Conservation (phyloP, 2,888 invertebrate species). For the Erebia ligea region DNA sequence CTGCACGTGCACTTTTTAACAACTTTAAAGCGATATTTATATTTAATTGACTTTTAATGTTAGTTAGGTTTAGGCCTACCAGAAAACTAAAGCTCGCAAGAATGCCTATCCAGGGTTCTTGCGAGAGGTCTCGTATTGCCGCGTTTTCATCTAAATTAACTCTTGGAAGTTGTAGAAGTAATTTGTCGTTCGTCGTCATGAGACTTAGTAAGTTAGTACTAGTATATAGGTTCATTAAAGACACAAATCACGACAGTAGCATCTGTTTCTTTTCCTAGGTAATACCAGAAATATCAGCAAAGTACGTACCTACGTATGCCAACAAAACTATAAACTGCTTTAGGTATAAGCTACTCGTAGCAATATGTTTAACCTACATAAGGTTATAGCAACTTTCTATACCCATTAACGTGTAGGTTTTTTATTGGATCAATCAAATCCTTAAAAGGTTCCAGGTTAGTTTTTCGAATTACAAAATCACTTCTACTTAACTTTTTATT, state of each 20-base stretch:
- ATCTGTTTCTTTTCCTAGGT: neutral
- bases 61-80: too few species aligned
- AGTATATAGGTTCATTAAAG: too few species aligned
- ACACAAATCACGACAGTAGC: too few species aligned
- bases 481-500: neutral
- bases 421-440: slow-evolving; percentile 16
- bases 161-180: too few species aligned
- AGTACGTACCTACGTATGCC: neutral
- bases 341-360: neutral
- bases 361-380: neutral
- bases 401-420: slow-evolving; percentile 13
- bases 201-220: too few species aligned
- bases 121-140: too few species aligned
- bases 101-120: too few species aligned
- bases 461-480: slow-evolving; percentile 10
- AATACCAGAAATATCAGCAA: neutral
- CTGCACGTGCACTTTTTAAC: slow-evolving; percentile 16
- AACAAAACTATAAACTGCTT: neutral
- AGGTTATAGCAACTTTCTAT: slow-evolving; percentile 22
- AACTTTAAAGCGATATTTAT: neutral
- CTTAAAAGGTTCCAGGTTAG: slow-evolving; percentile 6
- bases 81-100: too few species aligned
- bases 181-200: too few species aligned
- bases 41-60: neutral
- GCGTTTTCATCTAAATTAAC: too few species aligned